These are phyloP conservation scores for Antheraea yamamai DNA, from an alignment of 2,888 invertebrate species.

Conservation along the genomic window DNA sequence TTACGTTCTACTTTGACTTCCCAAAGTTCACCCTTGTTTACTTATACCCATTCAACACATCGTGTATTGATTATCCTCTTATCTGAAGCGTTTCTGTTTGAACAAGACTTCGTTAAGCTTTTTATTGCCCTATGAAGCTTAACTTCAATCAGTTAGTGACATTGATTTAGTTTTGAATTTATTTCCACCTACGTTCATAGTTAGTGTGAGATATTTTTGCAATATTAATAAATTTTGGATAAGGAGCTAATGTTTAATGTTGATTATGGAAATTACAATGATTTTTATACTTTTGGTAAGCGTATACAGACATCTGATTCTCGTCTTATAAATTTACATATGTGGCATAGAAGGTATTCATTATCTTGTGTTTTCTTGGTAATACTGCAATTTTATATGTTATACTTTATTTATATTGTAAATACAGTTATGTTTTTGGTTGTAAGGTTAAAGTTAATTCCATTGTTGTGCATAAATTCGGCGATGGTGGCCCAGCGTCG, in stretches of 20 bases:
- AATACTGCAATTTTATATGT: neutral
- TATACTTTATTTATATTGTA: neutral
- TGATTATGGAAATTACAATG: neutral
- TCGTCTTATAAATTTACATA: neutral
- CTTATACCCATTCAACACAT: slow-evolving; percentile 40
- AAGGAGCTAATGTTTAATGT: neutral
- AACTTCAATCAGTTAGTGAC: slow-evolving; percentile 43
- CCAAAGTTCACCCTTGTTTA: slow-evolving; percentile 25
- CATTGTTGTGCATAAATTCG: slow-evolving; percentile 26
- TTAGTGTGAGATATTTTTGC: neutral
- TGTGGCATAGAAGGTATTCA: neutral
- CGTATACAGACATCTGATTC: neutral
- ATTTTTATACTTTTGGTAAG: neutral
- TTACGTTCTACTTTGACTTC: slow-evolving; percentile 18
- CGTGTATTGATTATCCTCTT: slow-evolving; percentile 61
- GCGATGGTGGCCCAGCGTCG: slow-evolving; percentile 43
- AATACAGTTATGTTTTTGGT: neutral
- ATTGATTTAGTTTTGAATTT: slow-evolving; percentile 47
- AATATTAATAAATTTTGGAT: neutral
- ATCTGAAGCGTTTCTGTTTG: slow-evolving; percentile 59
- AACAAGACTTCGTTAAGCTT: slow-evolving; percentile 57
- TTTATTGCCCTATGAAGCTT: slow-evolving; percentile 57
- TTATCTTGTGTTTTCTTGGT: neutral
- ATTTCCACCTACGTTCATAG: slow-evolving; percentile 14
- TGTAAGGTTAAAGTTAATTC: neutral